These are phyloP conservation scores for Andrena trimmerana DNA, from an alignment of 2,888 invertebrate genomes.

Conservation along the genomic window DNA sequence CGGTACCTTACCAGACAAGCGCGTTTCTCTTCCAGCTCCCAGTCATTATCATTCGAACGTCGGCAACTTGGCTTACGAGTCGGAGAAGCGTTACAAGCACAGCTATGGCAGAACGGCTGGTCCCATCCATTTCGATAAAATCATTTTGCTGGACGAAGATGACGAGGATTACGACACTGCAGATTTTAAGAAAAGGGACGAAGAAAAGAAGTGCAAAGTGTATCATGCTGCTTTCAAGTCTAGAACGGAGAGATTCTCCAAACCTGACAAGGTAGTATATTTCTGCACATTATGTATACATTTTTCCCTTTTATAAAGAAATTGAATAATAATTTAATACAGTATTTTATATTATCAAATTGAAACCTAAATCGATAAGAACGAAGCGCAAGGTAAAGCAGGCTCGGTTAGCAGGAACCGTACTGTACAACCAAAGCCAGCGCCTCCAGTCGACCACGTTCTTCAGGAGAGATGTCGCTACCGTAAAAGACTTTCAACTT, in stretches of 20 bases:
- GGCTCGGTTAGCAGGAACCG: neutral
- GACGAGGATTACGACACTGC: neutral
- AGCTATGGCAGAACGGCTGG: neutral
- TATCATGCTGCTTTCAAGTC: slow-evolving; percentile 74
- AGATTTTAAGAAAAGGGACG: neutral
- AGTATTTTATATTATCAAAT: no score
- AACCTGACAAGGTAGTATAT: slow-evolving; percentile 21
- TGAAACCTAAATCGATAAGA: neutral
- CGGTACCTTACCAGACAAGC: slow-evolving; percentile 4
- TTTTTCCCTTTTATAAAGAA: no score
- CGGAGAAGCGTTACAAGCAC: slow-evolving; percentile 49
- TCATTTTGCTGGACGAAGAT: neutral
- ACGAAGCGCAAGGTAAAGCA: neutral
- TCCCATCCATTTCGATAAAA: neutral
- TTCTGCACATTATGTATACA: neutral
- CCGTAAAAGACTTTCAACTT: neutral
- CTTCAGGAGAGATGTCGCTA: slow-evolving; percentile 40
- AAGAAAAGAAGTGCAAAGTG: slow-evolving; percentile 23
- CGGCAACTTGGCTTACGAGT: slow-evolving; percentile 65
- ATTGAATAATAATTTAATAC: no score
- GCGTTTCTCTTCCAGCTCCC: slow-evolving; percentile 39
- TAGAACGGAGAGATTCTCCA: slow-evolving; percentile 42
- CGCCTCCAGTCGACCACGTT: neutral
- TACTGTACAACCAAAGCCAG: neutral
- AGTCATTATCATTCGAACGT: slow-evolving; percentile 41